A percentile compares a stretch with the other conserved stretches of the same genome.
Conservation (phyloP, 2,888 invertebrate genomes). For the Meiosimyza decipiens region DNA sequence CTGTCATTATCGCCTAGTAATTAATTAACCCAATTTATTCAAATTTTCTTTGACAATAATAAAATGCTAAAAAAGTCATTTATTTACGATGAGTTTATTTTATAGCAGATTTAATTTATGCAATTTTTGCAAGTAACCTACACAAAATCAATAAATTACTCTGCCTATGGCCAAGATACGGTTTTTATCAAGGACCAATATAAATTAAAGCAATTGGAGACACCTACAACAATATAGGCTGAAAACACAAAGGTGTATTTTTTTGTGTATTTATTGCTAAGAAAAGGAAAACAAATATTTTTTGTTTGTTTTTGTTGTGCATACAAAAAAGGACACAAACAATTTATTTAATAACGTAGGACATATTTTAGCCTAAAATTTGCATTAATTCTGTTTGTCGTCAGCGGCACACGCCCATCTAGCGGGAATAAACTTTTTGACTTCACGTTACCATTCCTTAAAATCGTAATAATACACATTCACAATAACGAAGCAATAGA, state of each 20-base stretch:
- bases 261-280: conserved; percentile 4
- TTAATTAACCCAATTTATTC: neutral
- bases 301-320: neutral
- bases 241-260: neutral
- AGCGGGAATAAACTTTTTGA: too few species aligned
- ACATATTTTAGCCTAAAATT: conserved; percentile 31
- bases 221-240: neutral
- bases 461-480: too few species aligned
- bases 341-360: conserved; percentile 2
- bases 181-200: neutral
- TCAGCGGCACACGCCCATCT: neutral
- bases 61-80: neutral
- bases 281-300: too few species aligned
- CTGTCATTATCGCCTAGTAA: neutral
- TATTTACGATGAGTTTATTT: neutral
- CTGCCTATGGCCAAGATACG: neutral
- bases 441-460: too few species aligned
- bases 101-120: conserved; percentile 7
- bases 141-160: conserved; percentile 11
- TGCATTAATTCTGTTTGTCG: conserved; percentile 32
- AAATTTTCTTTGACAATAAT: neutral
- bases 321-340: neutral
- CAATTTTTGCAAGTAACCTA: conserved; percentile 7
- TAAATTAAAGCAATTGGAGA: conserved; percentile 7
- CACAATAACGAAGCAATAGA: neutral